phyloP scores from a whole-genome alignment of 1,140 invertebrate species.

The Drosophila dunni region DNA sequence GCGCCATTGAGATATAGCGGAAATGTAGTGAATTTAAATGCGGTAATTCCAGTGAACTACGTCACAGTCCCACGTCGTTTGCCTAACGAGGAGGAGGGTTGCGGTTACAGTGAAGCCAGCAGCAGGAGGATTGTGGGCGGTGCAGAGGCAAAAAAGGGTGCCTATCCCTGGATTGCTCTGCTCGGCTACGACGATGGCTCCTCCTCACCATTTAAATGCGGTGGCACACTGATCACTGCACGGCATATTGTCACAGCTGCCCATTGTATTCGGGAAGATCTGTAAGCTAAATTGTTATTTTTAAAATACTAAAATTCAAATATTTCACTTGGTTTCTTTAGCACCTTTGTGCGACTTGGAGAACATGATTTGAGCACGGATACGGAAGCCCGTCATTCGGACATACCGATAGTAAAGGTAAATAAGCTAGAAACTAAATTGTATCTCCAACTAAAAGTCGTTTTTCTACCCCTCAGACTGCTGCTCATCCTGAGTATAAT shows the following conservation, averaged over 20 bases:
- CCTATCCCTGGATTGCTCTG: slow-evolving; percentile 80
- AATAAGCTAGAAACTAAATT: not conserved
- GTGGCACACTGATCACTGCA: slow-evolving; percentile 79
- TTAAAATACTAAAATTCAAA: too few species aligned
- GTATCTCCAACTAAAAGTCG: not conserved
- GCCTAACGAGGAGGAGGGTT: slow-evolving; percentile 71
- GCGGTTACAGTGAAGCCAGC: slow-evolving; percentile 71
- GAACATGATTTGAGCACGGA: slow-evolving; percentile 78
- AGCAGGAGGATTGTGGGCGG: slow-evolving; percentile 85
- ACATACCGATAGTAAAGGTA: slow-evolving; percentile 61
- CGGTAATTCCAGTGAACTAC: slow-evolving; percentile 5
- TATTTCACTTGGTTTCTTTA: slow-evolving; percentile 25
- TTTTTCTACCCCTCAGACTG: slow-evolving; percentile 27
- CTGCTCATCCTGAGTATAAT: slow-evolving; percentile 63
- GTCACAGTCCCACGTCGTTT: slow-evolving; percentile 61
- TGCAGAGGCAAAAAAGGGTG: slow-evolving; percentile 75
- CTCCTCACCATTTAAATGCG: slow-evolving; percentile 73
- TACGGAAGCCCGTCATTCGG: slow-evolving; percentile 65
- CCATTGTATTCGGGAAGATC: slow-evolving; percentile 67
- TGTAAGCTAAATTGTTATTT: slow-evolving; percentile 53
- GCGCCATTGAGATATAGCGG: slow-evolving; percentile 45
- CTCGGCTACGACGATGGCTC: slow-evolving; percentile 72
- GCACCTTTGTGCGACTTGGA: slow-evolving; percentile 72
- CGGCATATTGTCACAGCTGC: slow-evolving; percentile 78
- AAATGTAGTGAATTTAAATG: slow-evolving; percentile 3